phyloP scores from a whole-genome alignment of 2,888 invertebrate species.

The Lucinisca nassula region DNA sequence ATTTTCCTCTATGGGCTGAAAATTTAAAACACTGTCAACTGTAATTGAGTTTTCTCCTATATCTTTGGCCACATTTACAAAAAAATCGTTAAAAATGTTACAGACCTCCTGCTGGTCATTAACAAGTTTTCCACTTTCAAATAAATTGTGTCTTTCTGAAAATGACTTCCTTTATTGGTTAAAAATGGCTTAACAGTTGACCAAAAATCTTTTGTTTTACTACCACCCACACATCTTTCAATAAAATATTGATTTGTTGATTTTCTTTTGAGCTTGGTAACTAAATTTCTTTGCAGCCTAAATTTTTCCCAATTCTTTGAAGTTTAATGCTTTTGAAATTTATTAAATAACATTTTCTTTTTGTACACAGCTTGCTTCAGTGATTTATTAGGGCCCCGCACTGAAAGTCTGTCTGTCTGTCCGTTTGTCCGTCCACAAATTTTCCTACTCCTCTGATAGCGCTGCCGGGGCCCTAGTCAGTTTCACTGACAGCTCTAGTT shows the following conservation, averaged over 20 bases:
- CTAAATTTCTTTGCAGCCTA: constrained; percentile 38
- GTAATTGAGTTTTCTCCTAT: not conserved
- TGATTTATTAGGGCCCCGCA: no score
- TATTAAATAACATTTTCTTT: constrained; percentile 13
- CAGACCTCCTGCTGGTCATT: not conserved
- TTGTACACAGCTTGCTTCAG: constrained; percentile 18
- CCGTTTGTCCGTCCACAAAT: no score
- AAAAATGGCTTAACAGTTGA: not conserved
- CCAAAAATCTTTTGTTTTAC: not conserved
- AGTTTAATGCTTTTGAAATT: not conserved
- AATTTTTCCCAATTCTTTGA: constrained; percentile 20
- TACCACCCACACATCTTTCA: not conserved
- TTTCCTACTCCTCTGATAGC: no score
- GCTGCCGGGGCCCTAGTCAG: no score
- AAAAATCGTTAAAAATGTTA: constrained; percentile 8
- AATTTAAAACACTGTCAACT: no score
- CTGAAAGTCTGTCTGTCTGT: no score
- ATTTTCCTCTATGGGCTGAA: no score
- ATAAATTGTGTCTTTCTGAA: not conserved
- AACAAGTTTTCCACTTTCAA: not conserved
- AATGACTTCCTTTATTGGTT: not conserved
- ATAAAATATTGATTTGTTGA: constrained; percentile 8
- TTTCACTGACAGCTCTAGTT: no score
- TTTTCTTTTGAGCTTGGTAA: not conserved
- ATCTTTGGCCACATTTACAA: constrained; percentile 15